phyloP scores from a whole-genome alignment of 1,140 invertebrate genomes.

The Cataglyphis hispanica region DNA sequence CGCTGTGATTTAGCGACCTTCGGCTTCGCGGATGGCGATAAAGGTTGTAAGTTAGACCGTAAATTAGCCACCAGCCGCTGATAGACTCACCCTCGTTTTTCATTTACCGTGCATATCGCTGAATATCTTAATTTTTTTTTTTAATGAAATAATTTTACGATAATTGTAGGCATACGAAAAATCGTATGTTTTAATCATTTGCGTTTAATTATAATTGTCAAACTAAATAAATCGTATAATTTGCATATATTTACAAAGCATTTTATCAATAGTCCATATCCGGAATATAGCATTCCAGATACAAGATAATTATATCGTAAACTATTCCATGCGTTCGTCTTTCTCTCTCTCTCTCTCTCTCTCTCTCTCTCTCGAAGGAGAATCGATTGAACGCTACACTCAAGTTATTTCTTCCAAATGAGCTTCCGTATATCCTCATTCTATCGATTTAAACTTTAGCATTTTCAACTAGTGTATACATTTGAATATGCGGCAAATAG shows the following conservation, averaged over 20 bases:
- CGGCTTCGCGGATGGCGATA: conserved; percentile 55
- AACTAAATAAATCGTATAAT: conserved; percentile 7
- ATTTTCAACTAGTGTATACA: conserved; percentile 47
- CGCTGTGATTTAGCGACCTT: conserved; percentile 67
- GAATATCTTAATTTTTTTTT: conserved; percentile 2
- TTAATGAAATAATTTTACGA: not conserved
- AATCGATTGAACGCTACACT: conserved; percentile 16
- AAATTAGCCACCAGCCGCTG: conserved; percentile 52
- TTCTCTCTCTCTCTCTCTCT: too few species aligned
- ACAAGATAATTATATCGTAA: conserved; percentile 11
- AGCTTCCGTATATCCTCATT: not conserved
- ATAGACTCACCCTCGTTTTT: conserved; percentile 7
- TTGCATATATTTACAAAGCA: not conserved
- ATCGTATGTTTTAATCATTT: not conserved
- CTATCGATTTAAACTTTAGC: conserved; percentile 51
- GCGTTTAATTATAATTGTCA: not conserved
- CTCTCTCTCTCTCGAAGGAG: not conserved
- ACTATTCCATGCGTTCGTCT: not conserved
- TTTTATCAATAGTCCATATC: conserved; percentile 2
- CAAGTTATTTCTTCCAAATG: not conserved
- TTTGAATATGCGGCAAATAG: conserved; percentile 27
- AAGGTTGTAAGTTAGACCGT: conserved; percentile 48
- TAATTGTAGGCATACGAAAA: not conserved
- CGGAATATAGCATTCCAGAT: not conserved
- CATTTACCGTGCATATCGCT: not conserved